A percentile compares a stretch with the other conserved stretches of the same genome.
phyloP scores from a whole-genome alignment of 2,113 vertebrate species.

The Thymallus thymallus region DNA sequence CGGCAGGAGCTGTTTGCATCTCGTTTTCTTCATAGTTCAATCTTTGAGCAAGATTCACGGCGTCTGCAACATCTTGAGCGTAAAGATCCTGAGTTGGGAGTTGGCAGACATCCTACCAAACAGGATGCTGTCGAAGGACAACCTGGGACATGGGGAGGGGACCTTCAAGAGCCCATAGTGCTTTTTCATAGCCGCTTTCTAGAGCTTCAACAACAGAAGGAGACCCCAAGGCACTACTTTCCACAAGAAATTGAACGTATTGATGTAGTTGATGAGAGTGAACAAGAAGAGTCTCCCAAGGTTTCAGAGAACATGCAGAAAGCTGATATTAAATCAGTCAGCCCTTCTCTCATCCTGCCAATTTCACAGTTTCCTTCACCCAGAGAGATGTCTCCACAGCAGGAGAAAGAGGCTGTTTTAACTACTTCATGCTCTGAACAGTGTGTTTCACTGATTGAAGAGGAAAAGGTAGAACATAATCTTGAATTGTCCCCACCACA shows the following conservation, averaged over 20 bases:
- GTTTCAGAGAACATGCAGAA: conserved; percentile 48
- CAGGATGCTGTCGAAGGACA: conserved; percentile 71
- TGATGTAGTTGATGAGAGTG: conserved; percentile 58
- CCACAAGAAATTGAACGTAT: conserved; percentile 80
- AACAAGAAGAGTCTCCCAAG: conserved; percentile 68
- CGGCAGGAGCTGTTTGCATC: conserved; percentile 93
- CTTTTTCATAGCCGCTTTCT: conserved; percentile 95
- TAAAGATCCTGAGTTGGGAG: conserved; percentile 81
- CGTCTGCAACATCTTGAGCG: conserved; percentile 91
- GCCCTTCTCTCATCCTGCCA: conserved; percentile 44
- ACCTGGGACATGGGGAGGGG: conserved; percentile 64
- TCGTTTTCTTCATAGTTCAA: conserved; percentile 95
- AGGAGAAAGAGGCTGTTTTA: conserved; percentile 67
- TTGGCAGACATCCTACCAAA: conserved; percentile 71
- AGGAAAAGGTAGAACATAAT: conserved; percentile 65
- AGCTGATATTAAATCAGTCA: conserved; percentile 45
- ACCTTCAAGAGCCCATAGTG: conserved; percentile 86
- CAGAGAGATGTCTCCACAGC: conserved; percentile 61
- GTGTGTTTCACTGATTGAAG: conserved; percentile 46
- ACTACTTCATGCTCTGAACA: conserved; percentile 55
- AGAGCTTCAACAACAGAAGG: conserved; percentile 93
- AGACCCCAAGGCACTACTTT: conserved; percentile 79
- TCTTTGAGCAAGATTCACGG: conserved; percentile 96
- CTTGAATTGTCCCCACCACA: conserved; percentile 35
- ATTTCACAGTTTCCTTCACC: conserved; percentile 28